Evolutionary conservation across 1,140 invertebrate species (phyloP).

Genomic region (Polypedilum vanderplanki): DNA sequence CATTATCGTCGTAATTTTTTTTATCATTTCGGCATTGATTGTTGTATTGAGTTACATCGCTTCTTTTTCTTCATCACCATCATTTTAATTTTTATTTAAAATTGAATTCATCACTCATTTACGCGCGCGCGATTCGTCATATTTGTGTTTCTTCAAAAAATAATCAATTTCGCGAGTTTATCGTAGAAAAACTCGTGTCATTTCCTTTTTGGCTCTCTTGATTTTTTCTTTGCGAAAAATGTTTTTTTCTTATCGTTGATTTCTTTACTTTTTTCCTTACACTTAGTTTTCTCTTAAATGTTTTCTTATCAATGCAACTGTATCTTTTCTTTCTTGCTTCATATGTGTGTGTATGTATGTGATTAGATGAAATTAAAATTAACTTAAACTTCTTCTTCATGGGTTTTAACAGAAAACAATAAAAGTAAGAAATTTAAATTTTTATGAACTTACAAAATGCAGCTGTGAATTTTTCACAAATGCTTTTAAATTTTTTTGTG

Average conservation of each 20-base stretch:
- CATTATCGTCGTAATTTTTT: background rate
- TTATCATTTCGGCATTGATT: background rate
- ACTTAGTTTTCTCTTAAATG: background rate
- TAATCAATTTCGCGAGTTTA: background rate
- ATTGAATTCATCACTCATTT: background rate
- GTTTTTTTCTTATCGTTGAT: background rate
- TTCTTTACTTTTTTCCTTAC: conserved; percentile 21
- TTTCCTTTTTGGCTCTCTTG: conserved; percentile 9
- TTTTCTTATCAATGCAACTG: conserved; percentile 25
- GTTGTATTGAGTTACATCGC: no score
- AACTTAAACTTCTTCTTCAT: background rate
- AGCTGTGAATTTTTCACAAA: no score
- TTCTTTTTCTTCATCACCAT: background rate
- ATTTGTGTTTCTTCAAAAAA: background rate
- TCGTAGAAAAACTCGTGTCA: conserved; percentile 25
- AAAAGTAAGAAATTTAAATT: no score
- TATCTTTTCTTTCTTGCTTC: background rate
- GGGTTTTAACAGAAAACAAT: no score
- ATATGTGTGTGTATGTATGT: background rate
- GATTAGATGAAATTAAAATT: background rate
- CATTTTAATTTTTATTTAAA: background rate
- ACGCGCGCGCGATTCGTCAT: background rate
- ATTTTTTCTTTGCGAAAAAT: conserved; percentile 21
- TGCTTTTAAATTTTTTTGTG: no score
- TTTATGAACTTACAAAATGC: no score